Percentiles rank a stretch among this genome's conserved stretches.
Conservation (phyloP, 2,888 invertebrate species). For the Anaspis maculata region DNA sequence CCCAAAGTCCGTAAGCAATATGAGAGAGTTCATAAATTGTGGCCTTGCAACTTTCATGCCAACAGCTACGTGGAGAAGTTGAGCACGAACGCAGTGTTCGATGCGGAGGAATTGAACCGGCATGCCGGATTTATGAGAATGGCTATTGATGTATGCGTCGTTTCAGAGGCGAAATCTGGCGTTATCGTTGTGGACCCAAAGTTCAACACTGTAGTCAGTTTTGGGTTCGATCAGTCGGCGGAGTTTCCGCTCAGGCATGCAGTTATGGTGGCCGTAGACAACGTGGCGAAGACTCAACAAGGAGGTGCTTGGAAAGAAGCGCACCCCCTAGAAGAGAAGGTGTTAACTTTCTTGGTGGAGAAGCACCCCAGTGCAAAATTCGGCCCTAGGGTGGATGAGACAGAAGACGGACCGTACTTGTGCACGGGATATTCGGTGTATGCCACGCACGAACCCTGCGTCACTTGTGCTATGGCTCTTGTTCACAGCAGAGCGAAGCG, state of each 20-base stretch:
- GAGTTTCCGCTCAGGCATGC: constrained; percentile 74
- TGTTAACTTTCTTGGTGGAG: constrained; percentile 31
- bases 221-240: constrained; percentile 51
- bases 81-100: constrained; percentile 54
- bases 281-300: constrained; percentile 73
- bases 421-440: constrained; percentile 86
- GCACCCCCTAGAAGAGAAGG: constrained; percentile 19
- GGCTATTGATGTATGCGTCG: constrained; percentile 48
- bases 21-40: constrained; percentile 49
- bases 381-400: constrained; percentile 42
- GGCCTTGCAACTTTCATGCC: constrained; percentile 83
- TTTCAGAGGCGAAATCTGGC: constrained; percentile 32
- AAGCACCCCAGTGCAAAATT: constrained; percentile 40
- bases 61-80: constrained; percentile 65
- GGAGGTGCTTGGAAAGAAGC: constrained; percentile 64
- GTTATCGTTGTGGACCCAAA: constrained; percentile 71
- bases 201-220: constrained; percentile 54
- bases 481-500: constrained; percentile 80
- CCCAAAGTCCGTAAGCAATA: constrained; percentile 64
- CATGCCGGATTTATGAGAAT: constrained; percentile 54
- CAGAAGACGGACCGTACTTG: constrained; percentile 59
- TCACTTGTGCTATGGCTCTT: constrained; percentile 93
- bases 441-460: constrained; percentile 77
- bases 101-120: constrained; percentile 42
- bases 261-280: constrained; percentile 76